Conservation (phyloP, 2,113 vertebrate genomes). For the Chlamydotis undulata region DNA sequence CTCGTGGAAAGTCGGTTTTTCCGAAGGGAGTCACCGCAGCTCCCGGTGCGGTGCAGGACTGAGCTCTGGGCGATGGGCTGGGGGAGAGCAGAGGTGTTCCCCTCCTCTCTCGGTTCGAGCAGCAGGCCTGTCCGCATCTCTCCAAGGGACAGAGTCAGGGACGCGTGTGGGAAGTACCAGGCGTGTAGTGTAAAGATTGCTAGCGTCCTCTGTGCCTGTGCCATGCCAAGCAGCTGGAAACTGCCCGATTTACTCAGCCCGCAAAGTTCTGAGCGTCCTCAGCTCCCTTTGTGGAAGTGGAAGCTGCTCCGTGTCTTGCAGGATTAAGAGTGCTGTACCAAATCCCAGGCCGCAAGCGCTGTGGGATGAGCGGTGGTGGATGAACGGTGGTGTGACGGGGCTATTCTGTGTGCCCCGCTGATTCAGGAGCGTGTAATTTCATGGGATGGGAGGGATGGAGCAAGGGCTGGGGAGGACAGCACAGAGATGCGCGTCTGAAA, state of each 20-base stretch:
- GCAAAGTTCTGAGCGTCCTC: background rate
- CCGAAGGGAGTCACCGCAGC: background rate
- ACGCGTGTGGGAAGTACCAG: background rate
- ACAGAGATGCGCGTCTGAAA: background rate
- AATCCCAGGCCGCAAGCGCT: background rate
- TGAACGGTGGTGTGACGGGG: background rate
- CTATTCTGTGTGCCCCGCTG: background rate
- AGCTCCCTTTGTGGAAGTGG: background rate
- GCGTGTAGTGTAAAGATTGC: background rate
- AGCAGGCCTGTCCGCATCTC: background rate
- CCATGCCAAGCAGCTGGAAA: background rate
- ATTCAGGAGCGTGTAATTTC: background rate
- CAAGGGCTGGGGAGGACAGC: background rate
- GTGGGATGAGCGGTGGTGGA: background rate
- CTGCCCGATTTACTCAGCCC: background rate
- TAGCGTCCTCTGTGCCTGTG: constrained; percentile 14
- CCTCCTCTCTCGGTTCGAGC: background rate
- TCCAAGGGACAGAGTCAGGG: background rate
- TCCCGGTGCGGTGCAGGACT: background rate
- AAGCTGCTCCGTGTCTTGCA: background rate
- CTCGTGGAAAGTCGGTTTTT: background rate
- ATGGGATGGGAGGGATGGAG: background rate
- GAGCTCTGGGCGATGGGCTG: background rate
- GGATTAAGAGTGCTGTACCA: background rate
- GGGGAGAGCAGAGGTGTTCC: background rate